These are phyloP conservation scores for Elaeidobius kamerunicus DNA, from an alignment of 2,888 invertebrate genomes.

Conservation along the genomic window DNA sequence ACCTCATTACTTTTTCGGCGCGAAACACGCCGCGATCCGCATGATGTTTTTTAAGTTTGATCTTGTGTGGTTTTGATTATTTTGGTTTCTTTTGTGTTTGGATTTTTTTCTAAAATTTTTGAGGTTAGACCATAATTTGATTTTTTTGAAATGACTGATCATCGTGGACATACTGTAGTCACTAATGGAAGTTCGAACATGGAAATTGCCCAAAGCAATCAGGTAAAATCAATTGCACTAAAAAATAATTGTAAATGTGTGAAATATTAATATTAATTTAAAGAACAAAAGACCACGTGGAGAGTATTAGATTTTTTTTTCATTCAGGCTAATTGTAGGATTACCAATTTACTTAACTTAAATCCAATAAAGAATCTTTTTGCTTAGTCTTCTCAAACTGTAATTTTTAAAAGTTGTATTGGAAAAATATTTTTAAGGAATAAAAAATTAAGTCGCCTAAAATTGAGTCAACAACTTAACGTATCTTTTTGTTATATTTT, in stretches of 20 bases:
- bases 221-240: slow-evolving; percentile 42
- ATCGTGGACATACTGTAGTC: slow-evolving; percentile 8
- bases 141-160: slow-evolving; percentile 12
- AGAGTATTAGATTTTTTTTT: no score
- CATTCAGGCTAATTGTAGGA: not conserved
- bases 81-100: not conserved
- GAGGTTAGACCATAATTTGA: no score
- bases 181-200: slow-evolving; percentile 55
- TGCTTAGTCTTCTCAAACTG: no score
- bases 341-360: not conserved
- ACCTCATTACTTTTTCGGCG: slow-evolving; percentile 1
- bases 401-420: no score
- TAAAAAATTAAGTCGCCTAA: no score
- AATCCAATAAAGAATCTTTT: no score
- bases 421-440: no score
- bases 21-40: slow-evolving; percentile 6
- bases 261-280: not conserved
- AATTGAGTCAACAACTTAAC: no score
- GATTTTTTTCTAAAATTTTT: not conserved
- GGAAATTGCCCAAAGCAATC: slow-evolving; percentile 53
- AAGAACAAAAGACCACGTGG: no score
- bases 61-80: slow-evolving; percentile 6
- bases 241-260: not conserved
- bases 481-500: no score
- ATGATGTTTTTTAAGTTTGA: slow-evolving; percentile 12